Evolutionary conservation across 2,888 invertebrate species (phyloP), one percentile per base, ranked within the genome.

Genomic region (Erpobdella octoculata): DNA sequence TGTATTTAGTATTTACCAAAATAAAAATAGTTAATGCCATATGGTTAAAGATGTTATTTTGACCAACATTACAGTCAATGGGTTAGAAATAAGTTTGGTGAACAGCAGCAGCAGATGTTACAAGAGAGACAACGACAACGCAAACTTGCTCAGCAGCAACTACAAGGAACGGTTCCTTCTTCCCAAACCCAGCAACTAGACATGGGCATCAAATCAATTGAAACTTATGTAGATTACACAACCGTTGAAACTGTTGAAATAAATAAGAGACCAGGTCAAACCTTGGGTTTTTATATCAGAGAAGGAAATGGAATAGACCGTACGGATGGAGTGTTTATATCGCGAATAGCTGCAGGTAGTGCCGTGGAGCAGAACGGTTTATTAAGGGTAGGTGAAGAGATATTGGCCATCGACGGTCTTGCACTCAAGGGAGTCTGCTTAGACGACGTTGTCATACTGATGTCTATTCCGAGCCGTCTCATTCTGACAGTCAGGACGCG

Each of bases 371-470:
- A 94, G 85, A 94, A 94, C 82, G 95, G 96, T 70, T 93, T 96
- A 83, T 87, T 98, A 76, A 91, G 93, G 86, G 95, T 97, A 66
- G 96, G 96, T 62, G 98, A 98, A 85, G 97, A 98, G 86, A 96
- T 98, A 81, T 86, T 98, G 78, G 94, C 95, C 41, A 96, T 98
- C 73, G 98, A 98, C 85, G 87, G 95, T 81, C 96, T 98, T 77
- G 94, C 96, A 83, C 96, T 98, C 77, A 91, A 93, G 76, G 89
- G 91, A 80, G 97, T 97, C 94, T 92, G 93, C 77, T 86, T 98
- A 79, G 98, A 98, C 84, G 98, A 98, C 84, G 98, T 98, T 76
- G 98, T 98, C 77, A 93, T 97, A 80, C 93, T 97, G 80, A 96
- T 98, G 93, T 95, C 95, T 80, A 98, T 98, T 85, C 97, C 98